Conservation (phyloP, 1,140 invertebrate species). For the Drosophila oshimai region DNA sequence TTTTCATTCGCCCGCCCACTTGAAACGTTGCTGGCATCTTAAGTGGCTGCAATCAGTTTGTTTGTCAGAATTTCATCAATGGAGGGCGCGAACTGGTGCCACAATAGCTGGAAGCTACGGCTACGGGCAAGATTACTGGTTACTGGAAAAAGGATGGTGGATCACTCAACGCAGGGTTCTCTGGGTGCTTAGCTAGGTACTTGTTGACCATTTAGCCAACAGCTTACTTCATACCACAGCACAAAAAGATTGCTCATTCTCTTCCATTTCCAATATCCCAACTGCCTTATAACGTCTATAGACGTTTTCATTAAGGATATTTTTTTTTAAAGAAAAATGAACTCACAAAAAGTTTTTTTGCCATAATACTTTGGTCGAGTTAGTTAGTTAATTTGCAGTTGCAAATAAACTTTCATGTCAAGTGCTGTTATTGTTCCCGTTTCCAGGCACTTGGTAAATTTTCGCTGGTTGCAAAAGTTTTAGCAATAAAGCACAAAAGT, state of each 20-base stretch:
- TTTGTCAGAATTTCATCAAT: conserved; percentile 78
- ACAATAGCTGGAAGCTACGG: neutral
- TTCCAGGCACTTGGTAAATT: conserved; percentile 57
- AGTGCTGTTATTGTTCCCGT: too few species aligned
- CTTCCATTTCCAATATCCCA: conserved; percentile 17
- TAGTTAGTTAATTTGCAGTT: conserved; percentile 79
- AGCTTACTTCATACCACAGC: too few species aligned
- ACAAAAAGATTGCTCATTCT: too few species aligned
- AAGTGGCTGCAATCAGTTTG: conserved; percentile 77
- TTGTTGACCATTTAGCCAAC: too few species aligned
- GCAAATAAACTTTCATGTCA: too few species aligned
- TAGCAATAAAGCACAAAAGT: too few species aligned
- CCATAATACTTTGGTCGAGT: conserved; percentile 72
- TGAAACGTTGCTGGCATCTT: conserved; percentile 65
- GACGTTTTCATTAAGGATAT: conserved; percentile 37
- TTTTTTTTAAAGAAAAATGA: too few species aligned
- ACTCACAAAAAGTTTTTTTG: conserved; percentile 80
- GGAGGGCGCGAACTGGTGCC: too few species aligned
- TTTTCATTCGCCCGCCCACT: too few species aligned
- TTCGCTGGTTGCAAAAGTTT: conserved; percentile 32
- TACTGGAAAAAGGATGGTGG: neutral
- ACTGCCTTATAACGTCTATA: conserved; percentile 10
- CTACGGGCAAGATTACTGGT: neutral
- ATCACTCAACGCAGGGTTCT: conserved; percentile 33
- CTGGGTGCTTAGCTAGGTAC: conserved; percentile 64